phyloP scores from a whole-genome alignment of 2,888 invertebrate species.

The Keiferia lycopersicella region DNA sequence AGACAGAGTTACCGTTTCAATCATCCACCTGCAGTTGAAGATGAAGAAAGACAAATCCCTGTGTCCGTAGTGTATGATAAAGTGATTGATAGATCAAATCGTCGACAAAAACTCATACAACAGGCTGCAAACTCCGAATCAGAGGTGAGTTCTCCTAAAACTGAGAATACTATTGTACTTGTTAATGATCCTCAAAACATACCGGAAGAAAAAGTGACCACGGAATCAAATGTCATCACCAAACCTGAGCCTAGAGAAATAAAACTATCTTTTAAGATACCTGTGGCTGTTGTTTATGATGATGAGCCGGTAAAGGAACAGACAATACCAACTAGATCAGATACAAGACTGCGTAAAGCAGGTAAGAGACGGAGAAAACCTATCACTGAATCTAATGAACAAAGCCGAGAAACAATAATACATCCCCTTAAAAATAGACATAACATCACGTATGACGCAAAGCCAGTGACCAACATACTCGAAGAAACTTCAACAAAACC shows the following conservation, averaged over 20 bases:
- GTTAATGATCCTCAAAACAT: not conserved
- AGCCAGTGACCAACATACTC: not conserved
- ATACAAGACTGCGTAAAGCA: conserved; percentile 22
- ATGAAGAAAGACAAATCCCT: conserved; percentile 43
- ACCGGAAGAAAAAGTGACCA: not conserved
- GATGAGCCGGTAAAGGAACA: conserved; percentile 32
- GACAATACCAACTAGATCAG: conserved; percentile 15
- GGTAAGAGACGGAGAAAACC: conserved; percentile 7
- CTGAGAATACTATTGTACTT: not conserved
- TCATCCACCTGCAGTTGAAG: conserved; percentile 54
- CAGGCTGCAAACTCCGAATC: not conserved
- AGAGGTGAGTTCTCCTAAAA: not conserved
- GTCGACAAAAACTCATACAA: not conserved
- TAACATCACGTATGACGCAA: not conserved
- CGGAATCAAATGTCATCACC: not conserved
- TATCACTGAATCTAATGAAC: not conserved
- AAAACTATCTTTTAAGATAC: conserved; percentile 37
- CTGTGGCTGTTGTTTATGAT: conserved; percentile 44
- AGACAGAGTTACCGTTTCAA: conserved; percentile 38
- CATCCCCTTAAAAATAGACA: not conserved
- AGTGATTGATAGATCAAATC: conserved; percentile 7
- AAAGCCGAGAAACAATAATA: not conserved
- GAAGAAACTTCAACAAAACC: not conserved
- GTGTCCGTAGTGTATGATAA: conserved; percentile 41
- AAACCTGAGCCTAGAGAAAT: conserved; percentile 21